Percentiles rank a stretch among this genome's conserved stretches.
Evolutionary conservation across 2,113 vertebrate species (phyloP).

Genomic region (Oncorhynchus gorbuscha): DNA sequence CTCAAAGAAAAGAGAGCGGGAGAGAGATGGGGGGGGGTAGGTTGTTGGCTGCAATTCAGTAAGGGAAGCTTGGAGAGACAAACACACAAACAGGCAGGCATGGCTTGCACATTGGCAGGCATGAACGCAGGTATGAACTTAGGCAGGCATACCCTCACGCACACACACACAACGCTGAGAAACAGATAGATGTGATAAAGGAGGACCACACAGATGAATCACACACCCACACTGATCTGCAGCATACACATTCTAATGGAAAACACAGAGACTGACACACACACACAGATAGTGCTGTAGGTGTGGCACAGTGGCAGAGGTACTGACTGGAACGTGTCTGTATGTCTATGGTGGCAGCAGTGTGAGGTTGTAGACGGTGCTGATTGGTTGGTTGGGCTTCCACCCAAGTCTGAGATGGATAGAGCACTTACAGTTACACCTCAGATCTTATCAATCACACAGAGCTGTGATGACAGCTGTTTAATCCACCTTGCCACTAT

Average conservation of each 20-base stretch:
- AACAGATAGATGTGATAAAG: no score
- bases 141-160: slow-evolving; percentile 16
- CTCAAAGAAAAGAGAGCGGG: slow-evolving; percentile 41
- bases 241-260: no score
- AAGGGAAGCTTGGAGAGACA: slow-evolving; percentile 5
- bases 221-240: neutral
- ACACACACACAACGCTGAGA: slow-evolving; percentile 15
- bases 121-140: neutral
- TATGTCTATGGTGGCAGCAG: neutral
- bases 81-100: neutral
- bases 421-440: slow-evolving; percentile 52
- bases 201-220: neutral
- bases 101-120: neutral
- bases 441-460: slow-evolving; percentile 42
- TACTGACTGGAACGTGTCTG: neutral
- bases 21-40: neutral
- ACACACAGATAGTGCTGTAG: neutral
- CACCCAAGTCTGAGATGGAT: neutral
- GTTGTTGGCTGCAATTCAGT: slow-evolving; percentile 30
- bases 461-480: neutral
- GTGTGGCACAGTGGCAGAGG: neutral
- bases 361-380: neutral
- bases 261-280: neutral
- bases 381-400: slow-evolving; percentile 2
- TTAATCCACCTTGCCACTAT: slow-evolving; percentile 18